These are phyloP conservation scores for Chiloscyllium plagiosum DNA, from an alignment of 2,113 vertebrate species.

Conservation along the genomic window DNA sequence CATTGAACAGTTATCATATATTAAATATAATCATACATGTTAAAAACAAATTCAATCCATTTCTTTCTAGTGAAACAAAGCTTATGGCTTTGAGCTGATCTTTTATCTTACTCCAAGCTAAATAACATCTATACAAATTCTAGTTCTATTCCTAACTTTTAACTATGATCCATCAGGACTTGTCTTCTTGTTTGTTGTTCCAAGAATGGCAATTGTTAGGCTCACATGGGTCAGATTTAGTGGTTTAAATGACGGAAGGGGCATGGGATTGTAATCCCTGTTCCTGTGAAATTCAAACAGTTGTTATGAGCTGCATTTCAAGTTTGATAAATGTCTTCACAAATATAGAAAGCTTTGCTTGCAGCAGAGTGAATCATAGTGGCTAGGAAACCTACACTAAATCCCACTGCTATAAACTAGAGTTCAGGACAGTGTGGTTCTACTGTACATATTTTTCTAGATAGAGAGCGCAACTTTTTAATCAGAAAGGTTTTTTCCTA, in stretches of 20 bases:
- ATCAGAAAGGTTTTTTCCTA: neutral
- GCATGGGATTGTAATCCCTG: neutral
- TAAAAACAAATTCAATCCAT: no score
- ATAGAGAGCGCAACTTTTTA: slow-evolving; percentile 13
- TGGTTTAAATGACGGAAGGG: neutral
- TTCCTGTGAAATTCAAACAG: neutral
- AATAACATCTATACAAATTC: no score
- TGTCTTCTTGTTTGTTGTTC: neutral
- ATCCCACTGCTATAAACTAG: neutral
- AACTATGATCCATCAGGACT: neutral
- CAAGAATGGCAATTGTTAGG: neutral
- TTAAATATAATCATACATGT: no score
- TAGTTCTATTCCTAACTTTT: no score
- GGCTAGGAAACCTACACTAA: neutral
- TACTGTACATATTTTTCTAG: neutral
- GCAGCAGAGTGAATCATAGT: neutral
- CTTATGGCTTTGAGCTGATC: no score
- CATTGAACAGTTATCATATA: no score
- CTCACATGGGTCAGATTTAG: neutral
- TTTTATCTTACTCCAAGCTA: no score
- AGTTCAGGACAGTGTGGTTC: neutral
- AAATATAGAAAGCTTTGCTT: neutral
- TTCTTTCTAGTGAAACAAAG: no score
- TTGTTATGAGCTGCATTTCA: neutral
- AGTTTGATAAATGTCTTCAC: neutral